These are phyloP conservation scores for Catocala fraxini DNA, from an alignment of 2,888 invertebrate species.

Conservation along the genomic window DNA sequence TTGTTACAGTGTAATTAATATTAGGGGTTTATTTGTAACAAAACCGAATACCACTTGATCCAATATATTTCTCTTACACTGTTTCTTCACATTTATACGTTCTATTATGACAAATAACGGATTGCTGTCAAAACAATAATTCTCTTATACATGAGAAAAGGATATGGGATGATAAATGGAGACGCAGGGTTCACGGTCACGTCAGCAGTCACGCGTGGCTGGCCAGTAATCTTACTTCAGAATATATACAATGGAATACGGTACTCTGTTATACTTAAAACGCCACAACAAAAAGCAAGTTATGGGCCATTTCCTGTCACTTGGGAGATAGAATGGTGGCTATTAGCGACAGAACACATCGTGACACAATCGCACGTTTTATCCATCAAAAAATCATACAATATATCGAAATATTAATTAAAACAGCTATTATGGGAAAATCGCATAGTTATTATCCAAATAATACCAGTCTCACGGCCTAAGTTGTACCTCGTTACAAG, in stretches of 20 bases:
- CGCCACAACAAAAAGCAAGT: neutral
- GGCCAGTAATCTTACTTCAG: slow-evolving; percentile 41
- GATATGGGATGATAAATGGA: slow-evolving; percentile 52
- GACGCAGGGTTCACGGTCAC: slow-evolving; percentile 47
- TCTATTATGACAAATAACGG: slow-evolving; percentile 30
- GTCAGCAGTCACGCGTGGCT: slow-evolving; percentile 53
- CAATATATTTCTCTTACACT: neutral
- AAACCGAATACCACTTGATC: too few relatives aligned
- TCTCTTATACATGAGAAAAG: slow-evolving; percentile 41
- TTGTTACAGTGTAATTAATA: too few relatives aligned
- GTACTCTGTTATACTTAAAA: neutral
- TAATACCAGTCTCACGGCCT: slow-evolving; percentile 1
- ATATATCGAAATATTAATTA: neutral
- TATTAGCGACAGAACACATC: too few relatives aligned
- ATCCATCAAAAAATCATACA: too few relatives aligned
- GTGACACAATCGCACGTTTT: too few relatives aligned
- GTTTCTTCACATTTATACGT: neutral
- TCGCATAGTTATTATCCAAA: neutral
- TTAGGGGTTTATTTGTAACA: too few relatives aligned
- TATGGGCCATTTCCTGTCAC: too few relatives aligned
- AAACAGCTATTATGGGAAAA: neutral
- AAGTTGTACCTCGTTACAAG: neutral
- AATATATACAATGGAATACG: slow-evolving; percentile 34
- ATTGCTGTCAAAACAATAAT: slow-evolving; percentile 39
- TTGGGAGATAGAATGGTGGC: too few relatives aligned